These are phyloP conservation scores for Amphiura filiformis DNA, from an alignment of 35 echinoderm and acorn worm species.

Conservation along the genomic window DNA sequence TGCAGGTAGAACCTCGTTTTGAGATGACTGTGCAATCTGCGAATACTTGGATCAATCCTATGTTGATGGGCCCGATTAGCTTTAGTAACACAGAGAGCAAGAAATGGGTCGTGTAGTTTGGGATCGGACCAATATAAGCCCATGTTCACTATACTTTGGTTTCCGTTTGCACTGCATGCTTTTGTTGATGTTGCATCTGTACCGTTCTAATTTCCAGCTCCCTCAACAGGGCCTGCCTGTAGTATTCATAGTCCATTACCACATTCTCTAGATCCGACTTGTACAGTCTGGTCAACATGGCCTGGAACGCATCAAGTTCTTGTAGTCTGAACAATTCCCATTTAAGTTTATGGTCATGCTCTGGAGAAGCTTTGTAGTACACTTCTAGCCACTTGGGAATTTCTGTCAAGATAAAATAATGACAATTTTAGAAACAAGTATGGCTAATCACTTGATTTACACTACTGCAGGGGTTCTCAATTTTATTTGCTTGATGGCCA, in stretches of 20 bases:
- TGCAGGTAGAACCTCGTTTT: no score
- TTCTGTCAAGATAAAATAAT: slow-evolving; percentile 65
- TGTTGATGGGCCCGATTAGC: no score
- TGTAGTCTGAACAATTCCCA: slow-evolving; percentile 89
- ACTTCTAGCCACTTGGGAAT: slow-evolving; percentile 88
- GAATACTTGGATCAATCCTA: no score
- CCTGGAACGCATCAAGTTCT: slow-evolving; percentile 83
- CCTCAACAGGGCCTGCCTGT: slow-evolving; percentile 49
- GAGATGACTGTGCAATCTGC: no score
- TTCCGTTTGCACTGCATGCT: slow-evolving; percentile 8
- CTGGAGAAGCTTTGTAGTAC: slow-evolving; percentile 75
- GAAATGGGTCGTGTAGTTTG: no score
- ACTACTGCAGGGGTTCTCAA: no score
- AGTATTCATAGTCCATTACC: slow-evolving; percentile 93
- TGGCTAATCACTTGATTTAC: no score
- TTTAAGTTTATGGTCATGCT: slow-evolving; percentile 90
- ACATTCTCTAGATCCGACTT: slow-evolving; percentile 77
- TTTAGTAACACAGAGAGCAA: no score
- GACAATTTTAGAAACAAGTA: no score
- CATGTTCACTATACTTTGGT: slow-evolving; percentile 48
- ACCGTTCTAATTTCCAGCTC: slow-evolving; percentile 70
- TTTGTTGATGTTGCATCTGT: slow-evolving; percentile 2
- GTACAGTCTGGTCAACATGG: slow-evolving; percentile 84
- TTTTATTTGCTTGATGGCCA: no score
- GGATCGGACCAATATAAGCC: no score